phyloP scores from a whole-genome alignment of 2,888 invertebrate genomes.

The Ichneumon xanthorius region DNA sequence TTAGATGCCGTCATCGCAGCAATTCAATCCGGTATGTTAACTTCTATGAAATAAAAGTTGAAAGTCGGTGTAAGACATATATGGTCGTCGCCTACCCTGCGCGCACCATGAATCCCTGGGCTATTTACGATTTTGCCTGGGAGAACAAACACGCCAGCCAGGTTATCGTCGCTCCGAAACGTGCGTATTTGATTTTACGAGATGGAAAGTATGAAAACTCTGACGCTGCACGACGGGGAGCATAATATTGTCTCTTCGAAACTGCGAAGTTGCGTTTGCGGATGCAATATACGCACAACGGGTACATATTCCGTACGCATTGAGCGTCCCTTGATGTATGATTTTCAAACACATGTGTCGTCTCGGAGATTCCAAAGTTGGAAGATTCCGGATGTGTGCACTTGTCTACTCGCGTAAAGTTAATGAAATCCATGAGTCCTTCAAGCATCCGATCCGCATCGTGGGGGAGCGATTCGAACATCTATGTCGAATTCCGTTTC shows the following conservation, averaged over 20 bases:
- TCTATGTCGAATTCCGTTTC: neutral
- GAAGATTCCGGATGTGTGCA: neutral
- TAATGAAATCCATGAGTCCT: neutral
- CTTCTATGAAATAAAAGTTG: slow-evolving; percentile 56
- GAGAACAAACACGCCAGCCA: slow-evolving; percentile 58
- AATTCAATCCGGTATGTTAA: slow-evolving; percentile 38
- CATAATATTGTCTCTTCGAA: too few relatives aligned
- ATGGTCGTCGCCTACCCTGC: slow-evolving; percentile 26
- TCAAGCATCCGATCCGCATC: neutral
- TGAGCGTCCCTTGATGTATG: neutral
- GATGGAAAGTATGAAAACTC: slow-evolving; percentile 15
- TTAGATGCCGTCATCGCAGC: neutral
- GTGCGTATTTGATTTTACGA: slow-evolving; percentile 22
- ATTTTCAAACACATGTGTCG: neutral
- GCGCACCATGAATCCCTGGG: slow-evolving; percentile 23
- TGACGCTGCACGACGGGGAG: neutral
- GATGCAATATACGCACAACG: neutral
- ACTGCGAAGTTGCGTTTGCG: neutral
- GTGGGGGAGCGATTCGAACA: neutral
- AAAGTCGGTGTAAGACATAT: slow-evolving; percentile 67
- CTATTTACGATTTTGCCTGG: slow-evolving; percentile 66
- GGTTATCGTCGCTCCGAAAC: slow-evolving; percentile 8
- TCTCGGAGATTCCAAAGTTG: neutral
- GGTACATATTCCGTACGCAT: neutral
- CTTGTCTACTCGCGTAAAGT: neutral